Conservation (phyloP, 2,113 vertebrate species). For the Hassar affinis region DNA sequence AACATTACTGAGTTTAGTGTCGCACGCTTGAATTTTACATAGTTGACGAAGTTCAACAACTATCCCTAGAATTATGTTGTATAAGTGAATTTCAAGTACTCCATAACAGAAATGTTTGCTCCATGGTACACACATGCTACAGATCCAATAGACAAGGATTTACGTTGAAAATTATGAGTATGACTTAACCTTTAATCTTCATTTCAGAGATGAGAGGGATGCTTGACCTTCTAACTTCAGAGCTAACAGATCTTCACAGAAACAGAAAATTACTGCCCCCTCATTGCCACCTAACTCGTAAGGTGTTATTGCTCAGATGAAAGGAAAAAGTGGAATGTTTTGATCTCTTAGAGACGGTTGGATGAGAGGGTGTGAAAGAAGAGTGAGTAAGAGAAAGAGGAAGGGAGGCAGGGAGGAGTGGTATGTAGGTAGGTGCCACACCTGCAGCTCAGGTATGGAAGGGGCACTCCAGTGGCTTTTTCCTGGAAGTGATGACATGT, state of each 20-base stretch:
- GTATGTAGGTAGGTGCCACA: constrained; percentile 29
- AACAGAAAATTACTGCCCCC: constrained; percentile 1
- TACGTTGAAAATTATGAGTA: neutral
- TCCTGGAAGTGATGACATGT: neutral
- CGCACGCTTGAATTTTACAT: neutral
- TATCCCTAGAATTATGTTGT: neutral
- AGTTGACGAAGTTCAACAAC: neutral
- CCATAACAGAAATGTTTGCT: neutral
- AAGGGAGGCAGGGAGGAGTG: neutral
- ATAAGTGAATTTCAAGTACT: neutral
- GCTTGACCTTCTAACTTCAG: constrained; percentile 13
- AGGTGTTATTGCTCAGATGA: constrained; percentile 21
- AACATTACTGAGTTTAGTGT: neutral
- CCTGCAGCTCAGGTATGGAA: constrained; percentile 29
- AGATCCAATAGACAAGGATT: neutral
- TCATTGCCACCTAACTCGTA: constrained; percentile 5
- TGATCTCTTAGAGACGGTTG: constrained; percentile 14
- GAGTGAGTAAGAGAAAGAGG: neutral
- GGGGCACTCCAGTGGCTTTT: constrained; percentile 2
- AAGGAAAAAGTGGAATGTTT: constrained; percentile 35
- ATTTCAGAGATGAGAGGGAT: neutral
- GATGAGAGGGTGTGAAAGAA: constrained; percentile 2
- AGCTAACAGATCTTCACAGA: neutral
- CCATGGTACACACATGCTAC: neutral
- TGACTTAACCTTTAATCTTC: neutral